Percentiles rank a stretch among this genome's conserved stretches.
Conservation (phyloP, 2,113 vertebrate species). For the Crotalus viridis region DNA sequence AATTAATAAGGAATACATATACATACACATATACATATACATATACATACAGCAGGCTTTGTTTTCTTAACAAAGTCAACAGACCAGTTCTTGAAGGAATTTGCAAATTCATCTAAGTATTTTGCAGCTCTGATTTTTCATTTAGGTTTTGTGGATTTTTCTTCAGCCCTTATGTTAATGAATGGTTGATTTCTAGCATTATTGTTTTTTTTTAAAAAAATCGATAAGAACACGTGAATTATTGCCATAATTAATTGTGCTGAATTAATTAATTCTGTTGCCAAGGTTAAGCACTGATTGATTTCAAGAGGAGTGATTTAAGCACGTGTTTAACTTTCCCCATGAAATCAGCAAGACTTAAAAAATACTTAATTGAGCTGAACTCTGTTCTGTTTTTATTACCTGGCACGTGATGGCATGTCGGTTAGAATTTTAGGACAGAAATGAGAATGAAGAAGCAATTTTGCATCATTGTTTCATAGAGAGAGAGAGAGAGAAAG, state of each 20-base stretch:
- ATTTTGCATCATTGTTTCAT: background rate
- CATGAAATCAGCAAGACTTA: background rate
- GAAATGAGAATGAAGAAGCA: background rate
- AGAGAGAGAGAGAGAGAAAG: background rate
- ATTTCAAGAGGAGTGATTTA: slow-evolving; percentile 1
- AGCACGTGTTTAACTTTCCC: background rate
- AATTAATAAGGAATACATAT: too few relatives aligned
- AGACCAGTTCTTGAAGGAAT: background rate
- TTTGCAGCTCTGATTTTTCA: background rate
- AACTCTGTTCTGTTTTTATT: background rate
- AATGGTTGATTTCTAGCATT: background rate
- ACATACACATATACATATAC: too few relatives aligned
- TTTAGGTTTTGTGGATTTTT: background rate
- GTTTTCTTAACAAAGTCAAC: background rate
- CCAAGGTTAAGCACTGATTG: slow-evolving; percentile 1
- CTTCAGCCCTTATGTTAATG: background rate
- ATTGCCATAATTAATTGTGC: background rate
- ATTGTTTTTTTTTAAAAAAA: background rate
- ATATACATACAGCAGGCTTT: background rate
- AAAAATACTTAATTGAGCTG: background rate
- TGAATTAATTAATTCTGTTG: background rate
- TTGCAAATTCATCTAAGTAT: background rate
- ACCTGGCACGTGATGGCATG: background rate
- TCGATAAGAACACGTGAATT: background rate
- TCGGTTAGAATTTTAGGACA: background rate